Base-by-base conservation (phyloP, 2,888 invertebrate genomes). In the Auanema sp. region DNA sequence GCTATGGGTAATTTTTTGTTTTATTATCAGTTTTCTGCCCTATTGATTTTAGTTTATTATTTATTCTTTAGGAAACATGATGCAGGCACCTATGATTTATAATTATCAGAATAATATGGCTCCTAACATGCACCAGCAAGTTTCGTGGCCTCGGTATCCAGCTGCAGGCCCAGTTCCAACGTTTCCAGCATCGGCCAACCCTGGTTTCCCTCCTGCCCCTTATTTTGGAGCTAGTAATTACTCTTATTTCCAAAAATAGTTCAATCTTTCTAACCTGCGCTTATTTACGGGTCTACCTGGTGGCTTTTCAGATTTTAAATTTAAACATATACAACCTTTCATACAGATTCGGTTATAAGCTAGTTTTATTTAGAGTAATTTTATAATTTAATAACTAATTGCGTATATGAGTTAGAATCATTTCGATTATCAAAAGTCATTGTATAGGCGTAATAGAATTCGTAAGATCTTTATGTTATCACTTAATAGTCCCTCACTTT, bases 1-100 rank as follows among this genome's bases (percentile, higher is more conserved):
- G 14, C 60, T n/a, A 59, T 59, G 59, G 59, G 59, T 59, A 18
- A 43, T 43, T 43, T 47, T 18, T 47, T 47, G 16, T 47, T 16
- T 47, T 47, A 3, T 47, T 16, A 3, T 16, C 47, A 47, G 16
- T 21, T 18, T 47, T 5, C 21, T 47, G 12, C 16, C 8, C 10
- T 47, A 5, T 10, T 21, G 4, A 47, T 10, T 18, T 47, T 21
- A 6, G 10, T 21, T 21, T 10, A 47, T 5, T 47, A 5, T 47
- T 21, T 16, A 5, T 16, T 47, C 47, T 47, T 47, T 21, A 47
- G 47, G 47, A 18, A 16, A 47, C 16, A 47, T 47, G 47, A 47
- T 47, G 47, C 47, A 16, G 47, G 21, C 16, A 16, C 47, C 47
- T 18, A 47, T 47, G 47, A 18, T 47, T 21, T 47, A 47, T 21